These are phyloP conservation scores for Ischnus inquisitorius DNA, from an alignment of 2,888 invertebrate genomes.

Conservation along the genomic window DNA sequence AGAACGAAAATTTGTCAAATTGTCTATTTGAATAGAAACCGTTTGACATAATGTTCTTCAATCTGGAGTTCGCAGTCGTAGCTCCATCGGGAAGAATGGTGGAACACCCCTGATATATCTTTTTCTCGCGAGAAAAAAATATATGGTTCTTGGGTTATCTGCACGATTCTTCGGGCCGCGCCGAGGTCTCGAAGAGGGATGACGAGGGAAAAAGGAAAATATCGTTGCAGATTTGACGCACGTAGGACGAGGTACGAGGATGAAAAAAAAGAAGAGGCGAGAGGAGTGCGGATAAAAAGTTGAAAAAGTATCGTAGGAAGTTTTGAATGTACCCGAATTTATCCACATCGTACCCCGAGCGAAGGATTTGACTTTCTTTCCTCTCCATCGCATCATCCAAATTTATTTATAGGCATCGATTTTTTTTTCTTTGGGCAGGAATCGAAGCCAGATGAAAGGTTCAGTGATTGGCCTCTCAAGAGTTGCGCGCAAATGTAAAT, in stretches of 20 bases:
- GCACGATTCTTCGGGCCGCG: background rate
- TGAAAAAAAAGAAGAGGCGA: slow-evolving; percentile 8
- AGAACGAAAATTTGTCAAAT: background rate
- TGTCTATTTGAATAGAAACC: background rate
- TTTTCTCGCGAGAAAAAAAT: background rate
- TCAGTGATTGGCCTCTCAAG: background rate
- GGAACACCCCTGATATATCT: background rate
- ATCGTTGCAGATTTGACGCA: background rate
- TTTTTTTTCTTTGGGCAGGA: background rate
- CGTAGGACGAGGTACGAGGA: slow-evolving; percentile 2
- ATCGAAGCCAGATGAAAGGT: background rate
- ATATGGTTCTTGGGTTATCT: background rate
- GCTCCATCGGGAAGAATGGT: background rate
- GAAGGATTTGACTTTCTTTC: slow-evolving; percentile 28
- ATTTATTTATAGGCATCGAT: background rate
- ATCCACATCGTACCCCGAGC: background rate
- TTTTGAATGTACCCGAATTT: slow-evolving; percentile 20
- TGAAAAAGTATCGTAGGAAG: slow-evolving; percentile 21
- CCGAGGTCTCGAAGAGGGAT: background rate
- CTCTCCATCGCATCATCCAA: background rate
- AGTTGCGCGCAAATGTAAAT: background rate
- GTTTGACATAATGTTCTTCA: background rate
- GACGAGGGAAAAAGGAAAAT: slow-evolving; percentile 7
- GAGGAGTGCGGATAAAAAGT: background rate
- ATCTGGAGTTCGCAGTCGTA: background rate